Evolutionary conservation across 2,113 vertebrate genomes (phyloP).

Genomic region (Myrmecobius fasciatus): DNA sequence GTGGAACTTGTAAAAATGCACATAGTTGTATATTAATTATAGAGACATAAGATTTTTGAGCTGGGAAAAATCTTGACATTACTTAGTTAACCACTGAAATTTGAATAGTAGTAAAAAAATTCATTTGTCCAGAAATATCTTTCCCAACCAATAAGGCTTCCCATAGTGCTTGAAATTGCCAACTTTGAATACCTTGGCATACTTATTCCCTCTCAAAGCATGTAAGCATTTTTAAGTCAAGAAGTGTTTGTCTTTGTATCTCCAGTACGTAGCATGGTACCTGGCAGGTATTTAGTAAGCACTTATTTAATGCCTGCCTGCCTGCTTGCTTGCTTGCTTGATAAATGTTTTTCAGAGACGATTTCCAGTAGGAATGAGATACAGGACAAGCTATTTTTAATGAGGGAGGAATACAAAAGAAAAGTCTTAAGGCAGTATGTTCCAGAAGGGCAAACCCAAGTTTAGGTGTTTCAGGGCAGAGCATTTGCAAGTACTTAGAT

Average conservation of each 20-base stretch:
- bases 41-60: background rate
- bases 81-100: background rate
- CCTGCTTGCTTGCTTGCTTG: background rate
- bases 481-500: background rate
- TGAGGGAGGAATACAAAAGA: background rate
- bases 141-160: constrained; percentile 18
- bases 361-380: background rate
- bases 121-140: constrained; percentile 31
- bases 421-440: background rate
- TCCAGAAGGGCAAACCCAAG: background rate
- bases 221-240: background rate
- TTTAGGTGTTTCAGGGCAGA: background rate
- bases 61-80: background rate
- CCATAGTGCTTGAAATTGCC: background rate
- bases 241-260: background rate
- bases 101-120: constrained; percentile 23
- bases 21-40: background rate
- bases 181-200: background rate
- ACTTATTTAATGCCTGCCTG: background rate
- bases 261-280: background rate
- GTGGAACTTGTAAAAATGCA: background rate
- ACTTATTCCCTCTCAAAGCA: background rate
- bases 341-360: background rate
- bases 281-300: background rate
- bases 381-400: background rate